These are phyloP conservation scores for Anguilla megastoma DNA, from an alignment of 2,797 vertebrate species.

Conservation along the genomic window DNA sequence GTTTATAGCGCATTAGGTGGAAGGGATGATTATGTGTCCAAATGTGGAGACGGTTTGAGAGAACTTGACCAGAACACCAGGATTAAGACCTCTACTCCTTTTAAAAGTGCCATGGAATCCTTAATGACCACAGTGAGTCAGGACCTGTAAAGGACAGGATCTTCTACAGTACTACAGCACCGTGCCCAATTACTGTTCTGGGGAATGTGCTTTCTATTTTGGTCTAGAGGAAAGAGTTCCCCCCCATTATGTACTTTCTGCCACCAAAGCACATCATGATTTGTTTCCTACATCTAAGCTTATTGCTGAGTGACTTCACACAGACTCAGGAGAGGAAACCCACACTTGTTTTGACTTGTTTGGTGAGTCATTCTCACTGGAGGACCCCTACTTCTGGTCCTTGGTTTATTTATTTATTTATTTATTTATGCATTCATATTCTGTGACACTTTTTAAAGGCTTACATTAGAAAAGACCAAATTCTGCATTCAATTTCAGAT, in stretches of 20 bases:
- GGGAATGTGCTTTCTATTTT: constrained; percentile 8
- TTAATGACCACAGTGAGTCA: not conserved
- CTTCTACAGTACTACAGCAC: not conserved
- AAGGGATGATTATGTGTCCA: not conserved
- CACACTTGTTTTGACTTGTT: constrained; percentile 7
- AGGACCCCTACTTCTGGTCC: not conserved
- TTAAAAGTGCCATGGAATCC: not conserved
- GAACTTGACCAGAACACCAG: not conserved
- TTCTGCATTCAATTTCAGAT: not conserved
- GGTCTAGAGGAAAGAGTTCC: not conserved
- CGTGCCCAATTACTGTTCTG: not conserved
- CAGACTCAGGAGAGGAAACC: not conserved
- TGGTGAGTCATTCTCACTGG: not conserved
- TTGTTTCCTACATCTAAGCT: not conserved
- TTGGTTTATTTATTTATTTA: not conserved
- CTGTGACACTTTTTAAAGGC: not conserved
- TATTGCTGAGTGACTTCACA: constrained; percentile 1
- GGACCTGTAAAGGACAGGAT: not conserved
- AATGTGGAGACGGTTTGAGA: not conserved
- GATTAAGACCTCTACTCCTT: not conserved
- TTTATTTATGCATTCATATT: not conserved
- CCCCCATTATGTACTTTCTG: not conserved
- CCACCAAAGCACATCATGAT: not conserved
- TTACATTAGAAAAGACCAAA: not conserved
- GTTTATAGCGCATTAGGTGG: not conserved